Conservation (phyloP, 2,888 invertebrate species). For the Orthosia gothica region DNA sequence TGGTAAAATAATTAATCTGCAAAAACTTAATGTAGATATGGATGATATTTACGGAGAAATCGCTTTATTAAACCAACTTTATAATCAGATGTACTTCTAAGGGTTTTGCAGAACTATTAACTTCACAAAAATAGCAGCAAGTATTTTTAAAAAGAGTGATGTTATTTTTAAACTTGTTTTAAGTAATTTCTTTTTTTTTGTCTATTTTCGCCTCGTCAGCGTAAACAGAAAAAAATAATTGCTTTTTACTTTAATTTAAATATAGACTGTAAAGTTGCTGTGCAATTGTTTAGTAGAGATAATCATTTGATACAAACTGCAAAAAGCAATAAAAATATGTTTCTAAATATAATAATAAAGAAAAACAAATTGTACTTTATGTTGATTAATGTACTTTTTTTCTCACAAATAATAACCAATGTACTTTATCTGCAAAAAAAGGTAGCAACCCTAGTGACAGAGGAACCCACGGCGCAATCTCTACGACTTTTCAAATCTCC, state of each 20-base stretch:
- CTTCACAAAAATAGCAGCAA: not conserved
- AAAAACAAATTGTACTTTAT: not conserved
- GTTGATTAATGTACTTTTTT: not conserved
- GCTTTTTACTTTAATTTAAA: too few species aligned
- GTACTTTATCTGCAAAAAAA: not conserved
- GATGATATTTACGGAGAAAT: not conserved
- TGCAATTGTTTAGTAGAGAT: too few species aligned
- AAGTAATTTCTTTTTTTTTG: not conserved
- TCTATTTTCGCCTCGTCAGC: not conserved
- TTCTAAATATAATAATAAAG: not conserved
- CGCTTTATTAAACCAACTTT: not conserved
- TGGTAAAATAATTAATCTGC: not conserved
- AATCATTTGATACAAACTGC: too few species aligned
- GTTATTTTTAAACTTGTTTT: not conserved
- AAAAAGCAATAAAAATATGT: too few species aligned
- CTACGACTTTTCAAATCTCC: not conserved
- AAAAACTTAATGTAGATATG: not conserved
- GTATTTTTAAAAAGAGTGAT: not conserved
- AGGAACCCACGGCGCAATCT: not conserved
- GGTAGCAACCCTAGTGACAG: not conserved
- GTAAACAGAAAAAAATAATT: too few species aligned
- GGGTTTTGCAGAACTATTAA: not conserved
- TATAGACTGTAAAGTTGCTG: too few species aligned
- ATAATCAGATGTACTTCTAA: not conserved
- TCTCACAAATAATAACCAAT: not conserved